Conservation (phyloP, 2,113 vertebrate genomes). For the Okapia johnstoni region DNA sequence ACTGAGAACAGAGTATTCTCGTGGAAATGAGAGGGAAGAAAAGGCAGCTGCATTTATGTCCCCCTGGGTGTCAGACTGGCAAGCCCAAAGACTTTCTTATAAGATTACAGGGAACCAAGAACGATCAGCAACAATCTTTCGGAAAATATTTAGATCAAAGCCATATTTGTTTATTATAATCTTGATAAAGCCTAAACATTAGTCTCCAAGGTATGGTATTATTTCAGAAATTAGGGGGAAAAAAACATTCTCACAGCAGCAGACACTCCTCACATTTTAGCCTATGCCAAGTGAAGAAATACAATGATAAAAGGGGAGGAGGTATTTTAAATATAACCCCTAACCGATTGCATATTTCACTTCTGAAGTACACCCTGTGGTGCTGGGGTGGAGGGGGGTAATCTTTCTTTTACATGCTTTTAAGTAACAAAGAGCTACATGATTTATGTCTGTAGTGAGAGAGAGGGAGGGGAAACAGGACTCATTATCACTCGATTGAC, state of each 20-base stretch:
- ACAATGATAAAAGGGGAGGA: neutral
- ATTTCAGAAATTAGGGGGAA: neutral
- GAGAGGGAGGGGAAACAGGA: neutral
- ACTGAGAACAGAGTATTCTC: constrained; percentile 49
- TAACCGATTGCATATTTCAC: neutral
- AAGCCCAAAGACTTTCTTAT: constrained; percentile 45
- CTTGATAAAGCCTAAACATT: constrained; percentile 28
- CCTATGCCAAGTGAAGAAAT: constrained; percentile 9
- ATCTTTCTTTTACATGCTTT: constrained; percentile 32
- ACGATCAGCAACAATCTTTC: neutral
- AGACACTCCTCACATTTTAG: constrained; percentile 44
- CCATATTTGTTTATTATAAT: constrained; percentile 30
- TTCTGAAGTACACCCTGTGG: constrained; percentile 53
- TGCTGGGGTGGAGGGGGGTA: neutral
- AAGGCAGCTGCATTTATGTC: constrained; percentile 43
- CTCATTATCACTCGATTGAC: neutral
- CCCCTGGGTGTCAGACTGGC: constrained; percentile 28
- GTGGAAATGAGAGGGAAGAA: constrained; percentile 15
- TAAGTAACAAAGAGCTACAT: constrained; percentile 37
- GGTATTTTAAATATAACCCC: constrained; percentile 37
- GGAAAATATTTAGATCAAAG: constrained; percentile 55
- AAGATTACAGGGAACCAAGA: constrained; percentile 13
- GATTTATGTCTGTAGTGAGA: constrained; percentile 34
- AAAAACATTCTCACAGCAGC: neutral
- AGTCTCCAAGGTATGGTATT: constrained; percentile 24